Evolutionary conservation across 2,797 vertebrate species (phyloP).

Genomic region (Picus viridis): DNA sequence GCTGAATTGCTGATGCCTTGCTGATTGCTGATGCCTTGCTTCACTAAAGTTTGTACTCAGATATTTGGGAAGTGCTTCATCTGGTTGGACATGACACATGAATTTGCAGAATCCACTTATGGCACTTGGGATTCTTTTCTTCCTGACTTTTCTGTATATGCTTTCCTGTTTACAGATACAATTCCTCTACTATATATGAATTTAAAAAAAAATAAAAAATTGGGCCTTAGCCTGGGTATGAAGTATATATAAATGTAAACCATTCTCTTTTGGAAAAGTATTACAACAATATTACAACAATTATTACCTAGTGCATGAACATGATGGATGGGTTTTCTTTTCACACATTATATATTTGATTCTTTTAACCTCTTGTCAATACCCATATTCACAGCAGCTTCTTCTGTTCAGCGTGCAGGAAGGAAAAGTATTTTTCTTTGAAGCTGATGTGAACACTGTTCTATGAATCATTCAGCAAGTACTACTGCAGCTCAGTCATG

Average conservation of each 20-base stretch:
- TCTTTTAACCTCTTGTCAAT: slow-evolving; percentile 48
- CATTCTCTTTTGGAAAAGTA: slow-evolving; percentile 1
- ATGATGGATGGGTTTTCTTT: slow-evolving; percentile 23
- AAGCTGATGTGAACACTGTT: slow-evolving; percentile 50
- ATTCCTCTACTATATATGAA: not conserved
- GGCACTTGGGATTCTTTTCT: not conserved
- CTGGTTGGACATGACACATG: not conserved
- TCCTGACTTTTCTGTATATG: not conserved
- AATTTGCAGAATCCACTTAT: not conserved
- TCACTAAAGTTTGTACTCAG: not conserved
- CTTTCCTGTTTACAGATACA: not conserved
- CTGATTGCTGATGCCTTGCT: no score
- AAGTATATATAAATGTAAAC: slow-evolving; percentile 1
- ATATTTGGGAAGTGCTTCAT: not conserved
- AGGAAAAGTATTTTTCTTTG: slow-evolving; percentile 61
- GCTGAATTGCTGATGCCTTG: no score
- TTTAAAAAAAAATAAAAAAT: not conserved
- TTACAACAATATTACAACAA: not conserved
- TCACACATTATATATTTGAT: slow-evolving; percentile 36
- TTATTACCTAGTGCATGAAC: not conserved
- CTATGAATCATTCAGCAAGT: slow-evolving; percentile 70
- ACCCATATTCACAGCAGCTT: slow-evolving; percentile 42
- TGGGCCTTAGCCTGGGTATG: not conserved
- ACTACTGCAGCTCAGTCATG: slow-evolving; percentile 48
- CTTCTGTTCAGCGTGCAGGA: slow-evolving; percentile 59